These are phyloP conservation scores for Lacerta bilineata DNA, from an alignment of 2,797 vertebrate genomes.

Conservation along the genomic window DNA sequence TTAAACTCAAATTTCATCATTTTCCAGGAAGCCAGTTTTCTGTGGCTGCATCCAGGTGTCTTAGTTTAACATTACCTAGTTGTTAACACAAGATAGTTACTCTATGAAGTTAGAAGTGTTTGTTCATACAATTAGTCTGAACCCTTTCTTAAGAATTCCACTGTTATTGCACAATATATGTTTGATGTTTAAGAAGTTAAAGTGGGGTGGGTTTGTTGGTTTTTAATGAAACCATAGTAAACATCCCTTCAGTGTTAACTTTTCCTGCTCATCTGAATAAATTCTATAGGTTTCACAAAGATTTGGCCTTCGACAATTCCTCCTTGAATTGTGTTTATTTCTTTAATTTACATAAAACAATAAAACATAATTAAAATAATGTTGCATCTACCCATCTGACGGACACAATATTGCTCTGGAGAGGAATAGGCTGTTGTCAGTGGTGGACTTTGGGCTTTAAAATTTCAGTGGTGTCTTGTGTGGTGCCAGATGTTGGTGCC, in stretches of 20 bases:
- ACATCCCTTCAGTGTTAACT: neutral
- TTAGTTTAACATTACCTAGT: neutral
- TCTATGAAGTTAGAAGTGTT: neutral
- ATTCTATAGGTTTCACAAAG: neutral
- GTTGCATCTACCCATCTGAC: too few species aligned
- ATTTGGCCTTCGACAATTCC: neutral
- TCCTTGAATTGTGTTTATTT: neutral
- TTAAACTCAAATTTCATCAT: neutral
- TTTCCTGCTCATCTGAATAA: conserved; percentile 14
- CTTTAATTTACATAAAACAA: neutral
- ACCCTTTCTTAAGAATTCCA: neutral
- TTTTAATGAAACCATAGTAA: neutral
- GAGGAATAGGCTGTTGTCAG: too few species aligned
- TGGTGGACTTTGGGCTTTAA: too few species aligned
- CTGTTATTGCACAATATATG: neutral
- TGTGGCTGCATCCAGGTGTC: neutral
- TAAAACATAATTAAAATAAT: neutral
- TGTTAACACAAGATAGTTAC: neutral
- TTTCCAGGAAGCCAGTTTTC: neutral
- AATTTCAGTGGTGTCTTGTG: too few species aligned
- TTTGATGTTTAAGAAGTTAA: conserved; percentile 2
- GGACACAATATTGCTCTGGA: too few species aligned
- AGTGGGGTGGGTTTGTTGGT: neutral
- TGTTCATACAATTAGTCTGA: neutral
- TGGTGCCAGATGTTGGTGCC: too few species aligned